phyloP scores from a whole-genome alignment of 2,888 invertebrate species.

The Alentia gelatinosa region DNA sequence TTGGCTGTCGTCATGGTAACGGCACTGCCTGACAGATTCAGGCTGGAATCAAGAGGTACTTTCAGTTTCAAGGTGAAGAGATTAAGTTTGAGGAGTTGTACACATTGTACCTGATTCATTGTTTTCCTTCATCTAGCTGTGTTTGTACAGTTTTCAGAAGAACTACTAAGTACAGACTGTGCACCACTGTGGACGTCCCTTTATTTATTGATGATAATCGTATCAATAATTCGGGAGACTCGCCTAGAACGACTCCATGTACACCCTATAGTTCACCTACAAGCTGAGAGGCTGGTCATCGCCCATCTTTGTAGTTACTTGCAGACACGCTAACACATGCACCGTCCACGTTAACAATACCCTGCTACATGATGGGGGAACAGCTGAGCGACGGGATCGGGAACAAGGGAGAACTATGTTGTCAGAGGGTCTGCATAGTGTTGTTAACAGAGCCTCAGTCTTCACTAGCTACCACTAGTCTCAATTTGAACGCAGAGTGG shows the following conservation, averaged over 20 bases:
- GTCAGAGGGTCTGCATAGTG: no score
- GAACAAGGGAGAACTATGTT: no score
- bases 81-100: conserved; percentile 2
- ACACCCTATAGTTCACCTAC: background rate
- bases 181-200: background rate
- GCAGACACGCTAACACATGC: background rate
- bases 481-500: background rate
- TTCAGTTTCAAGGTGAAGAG: conserved; percentile 52
- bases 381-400: no score
- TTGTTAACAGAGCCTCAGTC: no score
- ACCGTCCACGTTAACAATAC: background rate
- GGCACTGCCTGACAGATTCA: conserved; percentile 51
- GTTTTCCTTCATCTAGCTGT: background rate
- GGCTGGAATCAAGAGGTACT: conserved; percentile 47
- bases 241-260: background rate
- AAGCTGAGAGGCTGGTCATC: no score
- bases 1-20: conserved; percentile 43
- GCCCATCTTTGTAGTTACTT: background rate
- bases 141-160: background rate
- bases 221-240: background rate
- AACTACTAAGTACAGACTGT: background rate
- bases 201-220: background rate
- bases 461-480: no score
- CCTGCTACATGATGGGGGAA: no score
- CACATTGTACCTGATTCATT: conserved; percentile 17